Base-by-base conservation (phyloP, 1,140 invertebrate species). In the Hylaeus anthracinus region DNA sequence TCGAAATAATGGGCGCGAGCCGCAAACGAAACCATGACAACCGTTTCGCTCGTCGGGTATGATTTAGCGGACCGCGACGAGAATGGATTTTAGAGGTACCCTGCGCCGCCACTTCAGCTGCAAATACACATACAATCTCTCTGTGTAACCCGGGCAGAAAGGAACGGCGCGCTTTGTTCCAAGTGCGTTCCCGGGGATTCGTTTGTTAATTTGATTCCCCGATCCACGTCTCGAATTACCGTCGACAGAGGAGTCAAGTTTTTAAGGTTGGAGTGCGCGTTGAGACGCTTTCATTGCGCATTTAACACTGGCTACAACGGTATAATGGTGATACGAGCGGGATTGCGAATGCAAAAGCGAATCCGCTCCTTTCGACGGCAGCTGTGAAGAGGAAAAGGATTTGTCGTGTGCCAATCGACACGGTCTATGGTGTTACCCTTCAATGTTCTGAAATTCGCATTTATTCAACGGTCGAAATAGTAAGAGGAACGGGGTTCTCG, bases 21-120 rank as follows among this genome's bases (percentile, higher is more conserved):
- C 41, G 61, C 75, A 73, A 79, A 79, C 77, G 70, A 65, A 65
- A 73, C 61, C 70, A 64, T 64, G 77, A 60, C 77, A 66, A 77
- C 75, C 43, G 66, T 61, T 77, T 48, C 66, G 75, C 53, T 43
- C 3, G 43, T 43, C 55, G 51, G 60, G 64, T 73, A 79, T 79
- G 70, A 79, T 79, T 79, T 73, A 79, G 10, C 77, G 14, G 53
- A 61, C 66, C 56, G 66, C 45, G 55, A 51, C 66, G 43, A n/a
- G 45, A 43, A 72, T 14, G 60, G 51, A 73, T 72, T 79, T 79
- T 64, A 55, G 51, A 72, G 70, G 41, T 1, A 8, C 41, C 41
- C 10, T 45, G 12, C 48, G 26, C 14, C 61, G 5, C 61, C 26
- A n/a, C 51, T 1, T 1, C 12, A 1, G 15, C 43, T 2, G 2